These are phyloP conservation scores for Alligator sinensis DNA, from an alignment of 2,113 vertebrate genomes.

Conservation along the genomic window DNA sequence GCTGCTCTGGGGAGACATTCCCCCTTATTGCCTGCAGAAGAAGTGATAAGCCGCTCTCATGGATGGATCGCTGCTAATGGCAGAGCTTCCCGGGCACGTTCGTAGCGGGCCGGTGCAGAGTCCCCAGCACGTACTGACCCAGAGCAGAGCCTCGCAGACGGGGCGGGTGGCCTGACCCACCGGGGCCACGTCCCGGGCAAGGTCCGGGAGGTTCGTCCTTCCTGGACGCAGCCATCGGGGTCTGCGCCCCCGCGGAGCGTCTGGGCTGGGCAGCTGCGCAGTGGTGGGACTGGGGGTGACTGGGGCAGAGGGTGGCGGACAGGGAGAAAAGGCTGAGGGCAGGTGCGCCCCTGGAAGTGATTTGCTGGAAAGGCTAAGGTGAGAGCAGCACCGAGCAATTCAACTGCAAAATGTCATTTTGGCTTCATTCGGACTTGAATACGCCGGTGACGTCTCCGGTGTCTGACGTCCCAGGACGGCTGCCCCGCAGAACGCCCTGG, in stretches of 20 bases:
- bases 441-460: rapidly evolving
- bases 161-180: background rate
- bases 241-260: no score
- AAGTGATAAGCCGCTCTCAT: rapidly evolving
- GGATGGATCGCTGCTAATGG: rapidly evolving
- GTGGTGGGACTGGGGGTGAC: no score
- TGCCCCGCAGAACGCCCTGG: background rate
- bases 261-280: no score
- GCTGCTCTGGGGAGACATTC: rapidly evolving
- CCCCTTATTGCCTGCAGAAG: background rate
- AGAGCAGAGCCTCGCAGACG: background rate
- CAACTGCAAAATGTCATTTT: no score
- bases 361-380: no score
- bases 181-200: background rate
- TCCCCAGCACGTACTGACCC: background rate
- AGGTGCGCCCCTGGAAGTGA: no score
- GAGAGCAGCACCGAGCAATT: no score
- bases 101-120: rapidly evolving
- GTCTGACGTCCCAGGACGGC: rapidly evolving
- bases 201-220: background rate
- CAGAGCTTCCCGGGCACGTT: background rate
- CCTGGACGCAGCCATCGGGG: rapidly evolving
- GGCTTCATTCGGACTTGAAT: rapidly evolving
- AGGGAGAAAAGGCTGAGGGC: no score
- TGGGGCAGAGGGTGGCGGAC: no score